phyloP scores from a whole-genome alignment of 2,888 invertebrate species.

The Orchesellides sinensis region DNA sequence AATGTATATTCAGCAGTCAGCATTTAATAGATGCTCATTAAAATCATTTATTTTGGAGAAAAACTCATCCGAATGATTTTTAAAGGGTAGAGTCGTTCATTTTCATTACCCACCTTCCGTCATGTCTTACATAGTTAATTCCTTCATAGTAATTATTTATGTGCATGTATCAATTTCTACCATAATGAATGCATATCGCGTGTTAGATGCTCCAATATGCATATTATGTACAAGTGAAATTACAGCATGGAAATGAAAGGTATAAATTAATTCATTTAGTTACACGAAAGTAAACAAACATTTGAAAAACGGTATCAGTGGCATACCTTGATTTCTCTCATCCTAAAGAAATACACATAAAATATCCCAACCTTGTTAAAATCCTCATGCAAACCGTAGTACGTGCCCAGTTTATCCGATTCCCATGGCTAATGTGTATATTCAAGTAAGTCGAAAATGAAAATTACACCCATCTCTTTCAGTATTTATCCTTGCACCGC shows the following conservation, averaged over 20 bases:
- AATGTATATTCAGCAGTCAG: too few species aligned
- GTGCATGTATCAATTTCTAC: too few species aligned
- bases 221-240: too few species aligned
- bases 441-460: slow-evolving; percentile 35
- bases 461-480: background rate
- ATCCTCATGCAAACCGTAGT: background rate
- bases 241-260: background rate
- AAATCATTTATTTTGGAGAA: too few species aligned
- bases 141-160: too few species aligned
- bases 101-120: too few species aligned
- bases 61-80: too few species aligned
- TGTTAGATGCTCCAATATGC: too few species aligned
- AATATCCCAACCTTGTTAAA: background rate
- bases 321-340: background rate
- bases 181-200: too few species aligned
- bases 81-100: too few species aligned
- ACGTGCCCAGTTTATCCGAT: slow-evolving; percentile 36
- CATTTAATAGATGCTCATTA: too few species aligned
- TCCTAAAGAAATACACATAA: background rate
- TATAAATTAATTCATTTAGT: background rate
- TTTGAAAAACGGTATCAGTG: background rate
- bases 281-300: background rate
- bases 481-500: background rate
- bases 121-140: too few species aligned
- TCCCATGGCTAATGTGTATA: slow-evolving; percentile 52